Evolutionary conservation across 1,140 invertebrate species (phyloP), one percentile per base, ranked within the genome.

Genomic region (Hypsibius dujardini): DNA sequence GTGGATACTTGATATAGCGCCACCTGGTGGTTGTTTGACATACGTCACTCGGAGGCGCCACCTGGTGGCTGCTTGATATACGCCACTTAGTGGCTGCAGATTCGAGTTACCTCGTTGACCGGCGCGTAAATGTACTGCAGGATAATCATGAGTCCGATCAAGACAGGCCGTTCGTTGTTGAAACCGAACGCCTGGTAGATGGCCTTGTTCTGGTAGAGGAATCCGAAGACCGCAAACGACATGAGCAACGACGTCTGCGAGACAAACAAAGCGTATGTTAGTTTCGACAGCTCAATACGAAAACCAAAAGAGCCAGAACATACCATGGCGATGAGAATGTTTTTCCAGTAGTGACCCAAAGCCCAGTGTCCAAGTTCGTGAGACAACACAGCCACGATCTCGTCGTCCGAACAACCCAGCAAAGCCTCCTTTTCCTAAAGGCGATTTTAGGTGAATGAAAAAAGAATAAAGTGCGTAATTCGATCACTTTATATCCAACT

Each of bases 281-380:
- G n/a, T n/a, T n/a, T n/a, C n/a, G n/a, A n/a, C n/a, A 56, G 7
- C 50, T n/a, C 50, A 56, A 56, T 56, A 7, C n/a, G 50, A n/a
- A 56, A 7, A 56, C 7, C 50, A 56, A 56, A n/a, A 7, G 50
- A n/a, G 7, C n/a, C 47, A 28, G 59, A 47, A 74, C 74, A 75
- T 78, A 87, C 86, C 84, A 96, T 89, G 75, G 86, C 86, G 46
- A 95, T 84, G 2, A 90, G 74, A 73, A 98, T 85, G 77, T 90
- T 90, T 76, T 94, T 94, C 15, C 90, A 80, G 59, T 90, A 86
- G 80, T 98, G 95, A 76, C 85, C 90, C 70, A 90, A 84, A 76
- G 90, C 90, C 96, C 96, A 99, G 79, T 99, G 96, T 2, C 94
- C 95, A 70, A 98, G 82, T 82, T 99, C 96, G 81, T 99, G 95